These are phyloP conservation scores for Vesta saturnalis DNA, from an alignment of 2,888 invertebrate genomes.

Conservation along the genomic window DNA sequence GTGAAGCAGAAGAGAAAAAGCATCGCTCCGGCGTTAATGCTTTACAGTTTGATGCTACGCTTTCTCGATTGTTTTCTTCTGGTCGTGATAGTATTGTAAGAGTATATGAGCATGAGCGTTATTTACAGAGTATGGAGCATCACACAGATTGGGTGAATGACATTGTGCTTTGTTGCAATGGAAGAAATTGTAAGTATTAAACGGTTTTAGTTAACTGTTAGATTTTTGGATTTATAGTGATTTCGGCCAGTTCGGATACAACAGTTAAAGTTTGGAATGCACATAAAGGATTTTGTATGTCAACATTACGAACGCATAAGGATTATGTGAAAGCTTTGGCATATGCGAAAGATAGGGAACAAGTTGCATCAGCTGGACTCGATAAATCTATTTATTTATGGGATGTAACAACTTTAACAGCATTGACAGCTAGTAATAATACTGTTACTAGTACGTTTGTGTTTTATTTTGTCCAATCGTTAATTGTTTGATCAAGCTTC, in stretches of 20 bases:
- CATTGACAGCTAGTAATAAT: conserved; percentile 97
- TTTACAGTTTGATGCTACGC: conserved; percentile 88
- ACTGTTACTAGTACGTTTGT: conserved; percentile 88
- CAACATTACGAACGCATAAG: conserved; percentile 95
- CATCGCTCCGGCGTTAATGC: conserved; percentile 97
- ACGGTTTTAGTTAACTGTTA: not conserved
- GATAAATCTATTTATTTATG: conserved; percentile 97
- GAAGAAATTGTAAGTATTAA: conserved; percentile 87
- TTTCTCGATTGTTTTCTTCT: conserved; percentile 93
- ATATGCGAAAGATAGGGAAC: conserved; percentile 96
- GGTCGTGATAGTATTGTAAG: conserved; percentile 97
- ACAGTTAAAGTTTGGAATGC: conserved; percentile 99
- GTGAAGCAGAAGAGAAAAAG: conserved; percentile 93
- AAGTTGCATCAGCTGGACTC: conserved; percentile 95
- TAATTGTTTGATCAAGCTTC: conserved; percentile 71
- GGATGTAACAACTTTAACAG: conserved; percentile 98
- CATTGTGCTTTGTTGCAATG: conserved; percentile 96
- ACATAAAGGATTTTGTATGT: conserved; percentile 99
- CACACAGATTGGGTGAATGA: conserved; percentile 99
- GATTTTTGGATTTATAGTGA: conserved; percentile 71
- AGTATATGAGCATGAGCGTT: conserved; percentile 88
- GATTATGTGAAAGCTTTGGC: conserved; percentile 98
- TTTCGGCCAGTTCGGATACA: conserved; percentile 98
- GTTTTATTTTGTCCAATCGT: not conserved
- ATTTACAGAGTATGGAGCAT: conserved; percentile 97